These are phyloP conservation scores for Sebastes baramenuke DNA, from an alignment of 2,797 vertebrate genomes.

Conservation along the genomic window DNA sequence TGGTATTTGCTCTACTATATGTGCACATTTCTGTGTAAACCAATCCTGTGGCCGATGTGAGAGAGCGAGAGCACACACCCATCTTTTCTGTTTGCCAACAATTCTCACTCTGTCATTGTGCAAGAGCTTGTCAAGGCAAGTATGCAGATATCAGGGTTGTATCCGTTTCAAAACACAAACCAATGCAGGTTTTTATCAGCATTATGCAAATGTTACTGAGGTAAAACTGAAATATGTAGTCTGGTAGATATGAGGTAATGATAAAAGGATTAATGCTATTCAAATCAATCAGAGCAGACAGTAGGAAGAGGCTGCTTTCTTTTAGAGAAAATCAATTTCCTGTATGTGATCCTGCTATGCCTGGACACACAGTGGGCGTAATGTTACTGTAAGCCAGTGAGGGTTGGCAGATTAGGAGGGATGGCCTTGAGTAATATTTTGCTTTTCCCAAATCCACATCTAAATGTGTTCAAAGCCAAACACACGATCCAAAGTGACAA, in stretches of 20 bases:
- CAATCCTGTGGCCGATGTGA: slow-evolving; percentile 62
- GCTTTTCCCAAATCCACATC: slow-evolving; percentile 19
- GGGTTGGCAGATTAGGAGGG: slow-evolving; percentile 37
- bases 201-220: background rate
- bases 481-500: slow-evolving; percentile 27
- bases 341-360: slow-evolving; percentile 49
- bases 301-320: slow-evolving; percentile 35
- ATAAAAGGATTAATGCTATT: background rate
- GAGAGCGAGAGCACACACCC: slow-evolving; percentile 61
- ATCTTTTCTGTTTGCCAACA: slow-evolving; percentile 61
- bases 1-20: slow-evolving; percentile 34
- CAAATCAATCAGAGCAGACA: slow-evolving; percentile 34
- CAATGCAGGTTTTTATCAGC: slow-evolving; percentile 8
- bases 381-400: slow-evolving; percentile 57
- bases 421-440: slow-evolving; percentile 51
- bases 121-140: slow-evolving; percentile 71
- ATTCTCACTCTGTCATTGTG: slow-evolving; percentile 58
- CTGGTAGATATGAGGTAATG: background rate
- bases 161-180: slow-evolving; percentile 10
- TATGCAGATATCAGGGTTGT: slow-evolving; percentile 22
- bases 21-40: slow-evolving; percentile 50
- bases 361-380: slow-evolving; percentile 55
- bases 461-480: slow-evolving; percentile 41
- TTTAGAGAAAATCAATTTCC: slow-evolving; percentile 68
- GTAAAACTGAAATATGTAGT: background rate